Evolutionary conservation across 2,113 vertebrate genomes (phyloP).

Genomic region (Datnioides undecimradiatus): DNA sequence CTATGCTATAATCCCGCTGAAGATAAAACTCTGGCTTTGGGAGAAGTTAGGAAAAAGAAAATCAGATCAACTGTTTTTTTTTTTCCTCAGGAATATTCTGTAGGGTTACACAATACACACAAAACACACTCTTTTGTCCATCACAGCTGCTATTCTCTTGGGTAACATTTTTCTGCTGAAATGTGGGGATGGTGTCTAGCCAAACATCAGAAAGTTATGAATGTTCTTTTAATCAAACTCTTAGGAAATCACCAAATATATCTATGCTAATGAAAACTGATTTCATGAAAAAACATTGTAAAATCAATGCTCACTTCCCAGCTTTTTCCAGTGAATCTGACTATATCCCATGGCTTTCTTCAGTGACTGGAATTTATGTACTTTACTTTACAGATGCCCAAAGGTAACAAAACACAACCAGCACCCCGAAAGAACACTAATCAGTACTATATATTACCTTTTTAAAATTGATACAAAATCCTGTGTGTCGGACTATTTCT

Average conservation of each 20-base stretch:
- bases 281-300: neutral
- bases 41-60: neutral
- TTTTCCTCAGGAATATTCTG: neutral
- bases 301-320: neutral
- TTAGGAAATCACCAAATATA: neutral
- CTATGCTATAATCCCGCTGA: conserved; percentile 15
- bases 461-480: neutral
- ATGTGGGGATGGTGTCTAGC: too few species aligned
- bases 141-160: neutral
- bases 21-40: conserved; percentile 25
- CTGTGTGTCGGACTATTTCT: neutral
- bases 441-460: neutral
- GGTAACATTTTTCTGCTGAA: neutral
- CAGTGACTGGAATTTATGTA: neutral
- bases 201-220: neutral
- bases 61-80: neutral
- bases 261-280: neutral
- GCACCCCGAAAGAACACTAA: too few species aligned
- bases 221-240: neutral
- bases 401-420: neutral
- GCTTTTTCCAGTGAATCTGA: neutral
- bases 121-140: neutral
- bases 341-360: neutral
- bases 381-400: too few species aligned
- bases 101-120: neutral